A percentile compares a stretch with the other conserved stretches of the same genome.
phyloP scores from a whole-genome alignment of 2,797 vertebrate species.

The Gymnoscopelus microlampas region DNA sequence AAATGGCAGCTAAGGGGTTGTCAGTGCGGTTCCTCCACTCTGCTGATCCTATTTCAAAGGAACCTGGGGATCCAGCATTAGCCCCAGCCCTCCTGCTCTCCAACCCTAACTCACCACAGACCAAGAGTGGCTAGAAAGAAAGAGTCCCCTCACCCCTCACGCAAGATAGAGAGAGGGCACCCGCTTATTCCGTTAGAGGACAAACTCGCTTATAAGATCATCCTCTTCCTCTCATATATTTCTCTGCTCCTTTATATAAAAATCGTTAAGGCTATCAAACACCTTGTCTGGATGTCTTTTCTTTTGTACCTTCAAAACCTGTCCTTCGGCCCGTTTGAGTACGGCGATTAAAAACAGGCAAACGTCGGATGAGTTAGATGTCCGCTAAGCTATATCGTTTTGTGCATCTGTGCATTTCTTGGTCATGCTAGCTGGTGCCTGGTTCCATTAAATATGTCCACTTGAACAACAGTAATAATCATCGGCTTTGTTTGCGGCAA shows the following conservation, averaged over 20 bases:
- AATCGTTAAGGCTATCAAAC: conserved; percentile 64
- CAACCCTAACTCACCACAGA: conserved; percentile 69
- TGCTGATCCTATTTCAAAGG: conserved; percentile 82
- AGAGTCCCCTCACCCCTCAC: conserved; percentile 26
- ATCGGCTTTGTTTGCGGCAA: conserved; percentile 83
- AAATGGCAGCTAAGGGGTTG: conserved; percentile 77
- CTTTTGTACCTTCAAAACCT: conserved; percentile 54
- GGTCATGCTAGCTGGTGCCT: conserved; percentile 65
- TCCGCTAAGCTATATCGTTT: conserved; percentile 46
- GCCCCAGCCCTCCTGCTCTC: conserved; percentile 71
- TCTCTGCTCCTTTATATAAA: conserved; percentile 43
- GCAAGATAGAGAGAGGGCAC: conserved; percentile 49
- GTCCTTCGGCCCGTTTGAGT: conserved; percentile 60
- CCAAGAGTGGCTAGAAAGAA: conserved; percentile 60
- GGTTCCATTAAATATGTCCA: conserved; percentile 84
- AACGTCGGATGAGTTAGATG: conserved; percentile 82
- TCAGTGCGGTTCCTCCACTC: conserved; percentile 67
- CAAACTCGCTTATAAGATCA: conserved; percentile 73
- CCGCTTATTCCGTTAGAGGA: conserved; percentile 75
- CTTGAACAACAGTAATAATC: conserved; percentile 86
- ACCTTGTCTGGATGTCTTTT: conserved; percentile 69
- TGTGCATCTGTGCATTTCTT: conserved; percentile 54
- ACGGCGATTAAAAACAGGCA: conserved; percentile 58
- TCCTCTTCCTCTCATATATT: conserved; percentile 48
- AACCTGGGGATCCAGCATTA: conserved; percentile 78